Conservation (phyloP, 1,140 invertebrate genomes). For the Prorops nasuta region DNA sequence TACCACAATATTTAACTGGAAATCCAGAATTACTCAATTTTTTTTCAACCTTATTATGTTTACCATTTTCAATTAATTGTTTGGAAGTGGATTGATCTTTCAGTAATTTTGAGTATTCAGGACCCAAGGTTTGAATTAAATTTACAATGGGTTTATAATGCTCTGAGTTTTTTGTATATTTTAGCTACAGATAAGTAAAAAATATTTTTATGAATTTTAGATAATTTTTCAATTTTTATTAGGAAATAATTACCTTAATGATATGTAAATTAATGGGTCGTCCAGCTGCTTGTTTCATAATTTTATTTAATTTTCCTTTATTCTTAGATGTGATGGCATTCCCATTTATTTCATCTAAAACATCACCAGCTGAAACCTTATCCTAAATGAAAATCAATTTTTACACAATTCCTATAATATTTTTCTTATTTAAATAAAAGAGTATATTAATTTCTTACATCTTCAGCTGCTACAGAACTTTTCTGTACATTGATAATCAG, state of each 20-base stretch:
- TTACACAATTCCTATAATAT: constrained; percentile 1
- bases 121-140: constrained; percentile 38
- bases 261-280: constrained; percentile 58
- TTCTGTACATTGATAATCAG: constrained; percentile 57
- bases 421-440: constrained; percentile 9
- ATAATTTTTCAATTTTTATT: background rate
- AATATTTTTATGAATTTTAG: background rate
- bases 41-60: constrained; percentile 8
- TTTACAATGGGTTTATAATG: constrained; percentile 45
- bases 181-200: constrained; percentile 27
- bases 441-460: constrained; percentile 49
- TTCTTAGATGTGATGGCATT: constrained; percentile 51
- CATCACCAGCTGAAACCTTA: constrained; percentile 62
- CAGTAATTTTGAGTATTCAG: constrained; percentile 32
- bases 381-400: constrained; percentile 50
- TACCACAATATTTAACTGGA: constrained; percentile 53
- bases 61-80: constrained; percentile 1
- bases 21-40: constrained; percentile 45
- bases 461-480: constrained; percentile 61
- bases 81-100: constrained; percentile 19
- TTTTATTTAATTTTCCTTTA: constrained; percentile 54
- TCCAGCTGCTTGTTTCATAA: constrained; percentile 55
- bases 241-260: constrained; percentile 56
- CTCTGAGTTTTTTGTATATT: constrained; percentile 36
- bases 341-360: constrained; percentile 66